Evolutionary conservation across 2,113 vertebrate genomes (phyloP).

Genomic region (Eira barbara): DNA sequence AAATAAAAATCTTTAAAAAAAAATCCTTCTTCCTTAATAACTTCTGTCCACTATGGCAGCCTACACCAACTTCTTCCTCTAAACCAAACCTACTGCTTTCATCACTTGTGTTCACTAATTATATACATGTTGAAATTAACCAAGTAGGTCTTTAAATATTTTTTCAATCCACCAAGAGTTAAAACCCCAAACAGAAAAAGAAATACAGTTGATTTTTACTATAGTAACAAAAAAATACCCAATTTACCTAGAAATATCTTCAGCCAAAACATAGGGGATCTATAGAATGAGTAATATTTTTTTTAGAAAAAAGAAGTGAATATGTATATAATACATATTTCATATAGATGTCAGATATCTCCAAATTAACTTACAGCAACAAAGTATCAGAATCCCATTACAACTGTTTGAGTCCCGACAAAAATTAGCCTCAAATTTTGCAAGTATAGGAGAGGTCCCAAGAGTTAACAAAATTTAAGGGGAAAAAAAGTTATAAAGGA

Average conservation of each 20-base stretch:
- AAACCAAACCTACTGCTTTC: not conserved
- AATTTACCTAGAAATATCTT: not conserved
- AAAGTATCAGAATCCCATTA: not conserved
- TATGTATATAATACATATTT: not conserved
- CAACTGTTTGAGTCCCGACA: not conserved
- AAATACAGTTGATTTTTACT: not conserved
- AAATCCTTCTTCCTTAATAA: not conserved
- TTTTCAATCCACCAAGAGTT: not conserved
- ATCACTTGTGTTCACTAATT: not conserved
- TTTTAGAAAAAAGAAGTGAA: not conserved
- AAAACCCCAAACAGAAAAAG: not conserved
- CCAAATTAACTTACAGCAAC: slow-evolving; percentile 19
- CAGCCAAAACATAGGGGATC: not conserved
- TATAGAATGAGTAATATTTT: not conserved
- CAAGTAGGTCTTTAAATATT: not conserved
- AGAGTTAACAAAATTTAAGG: not conserved
- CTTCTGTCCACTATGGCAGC: not conserved
- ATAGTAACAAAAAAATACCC: not conserved
- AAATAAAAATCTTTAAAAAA: not conserved
- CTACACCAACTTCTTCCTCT: not conserved
- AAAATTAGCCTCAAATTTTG: slow-evolving; percentile 5
- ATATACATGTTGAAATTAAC: not conserved
- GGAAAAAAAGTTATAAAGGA: not conserved
- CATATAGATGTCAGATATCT: not conserved
- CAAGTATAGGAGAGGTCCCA: not conserved